Conservation (phyloP, 2,888 invertebrate genomes). For the Caenorhabditis panamensis region DNA sequence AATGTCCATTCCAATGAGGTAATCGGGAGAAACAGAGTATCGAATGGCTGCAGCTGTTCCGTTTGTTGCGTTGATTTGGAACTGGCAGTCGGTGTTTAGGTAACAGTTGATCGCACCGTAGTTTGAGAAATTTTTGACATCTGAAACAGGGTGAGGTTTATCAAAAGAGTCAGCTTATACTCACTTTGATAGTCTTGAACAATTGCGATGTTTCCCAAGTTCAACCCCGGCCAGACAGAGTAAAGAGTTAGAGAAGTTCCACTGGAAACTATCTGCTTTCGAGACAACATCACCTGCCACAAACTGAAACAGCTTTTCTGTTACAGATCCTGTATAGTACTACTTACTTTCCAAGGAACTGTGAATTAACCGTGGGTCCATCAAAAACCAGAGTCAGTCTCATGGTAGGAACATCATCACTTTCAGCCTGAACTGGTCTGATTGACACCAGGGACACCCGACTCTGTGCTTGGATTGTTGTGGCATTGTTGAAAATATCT, state of each 20-base stretch:
- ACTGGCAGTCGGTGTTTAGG: not conserved
- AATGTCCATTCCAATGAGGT: not conserved
- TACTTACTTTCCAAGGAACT: slow-evolving; percentile 1
- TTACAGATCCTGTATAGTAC: not conserved
- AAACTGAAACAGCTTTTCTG: not conserved
- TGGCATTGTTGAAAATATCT: slow-evolving; percentile 11
- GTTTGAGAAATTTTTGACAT: not conserved
- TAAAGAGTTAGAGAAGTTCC: not conserved
- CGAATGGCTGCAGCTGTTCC: not conserved
- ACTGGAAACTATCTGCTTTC: slow-evolving; percentile 7
- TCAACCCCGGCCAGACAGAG: not conserved
- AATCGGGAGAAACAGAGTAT: not conserved
- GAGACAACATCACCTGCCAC: slow-evolving; percentile 1
- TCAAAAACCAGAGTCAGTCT: slow-evolving; percentile 7
- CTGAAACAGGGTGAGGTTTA: slow-evolving; percentile 1
- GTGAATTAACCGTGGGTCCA: not conserved
- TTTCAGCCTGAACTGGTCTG: not conserved
- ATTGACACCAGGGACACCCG: slow-evolving; percentile 9
- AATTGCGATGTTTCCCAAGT: slow-evolving; percentile 3
- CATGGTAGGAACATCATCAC: slow-evolving; percentile 5
- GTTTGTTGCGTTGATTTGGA: not conserved
- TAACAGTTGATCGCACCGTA: slow-evolving; percentile 5
- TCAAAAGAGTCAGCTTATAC: no score
- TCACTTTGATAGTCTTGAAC: slow-evolving; percentile 10
- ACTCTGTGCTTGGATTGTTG: not conserved